These are phyloP conservation scores for Calameuta idolon DNA, from an alignment of 2,888 invertebrate species.

Conservation along the genomic window DNA sequence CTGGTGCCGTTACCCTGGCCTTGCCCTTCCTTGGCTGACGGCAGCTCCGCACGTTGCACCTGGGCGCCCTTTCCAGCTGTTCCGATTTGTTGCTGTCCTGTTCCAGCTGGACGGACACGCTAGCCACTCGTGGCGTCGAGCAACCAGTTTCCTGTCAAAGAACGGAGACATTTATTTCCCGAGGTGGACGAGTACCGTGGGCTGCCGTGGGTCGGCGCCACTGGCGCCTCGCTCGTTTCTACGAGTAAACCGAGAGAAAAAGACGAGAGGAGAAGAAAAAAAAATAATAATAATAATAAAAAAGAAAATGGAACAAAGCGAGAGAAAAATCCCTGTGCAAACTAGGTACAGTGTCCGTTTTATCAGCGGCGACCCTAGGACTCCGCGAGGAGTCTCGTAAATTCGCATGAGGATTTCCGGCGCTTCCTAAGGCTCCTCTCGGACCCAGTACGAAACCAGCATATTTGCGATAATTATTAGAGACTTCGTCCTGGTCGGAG, in stretches of 20 bases:
- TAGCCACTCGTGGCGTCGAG: conserved; percentile 58
- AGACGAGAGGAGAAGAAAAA: background rate
- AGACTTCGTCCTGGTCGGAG: background rate
- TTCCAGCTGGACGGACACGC: conserved; percentile 61
- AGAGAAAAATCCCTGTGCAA: background rate
- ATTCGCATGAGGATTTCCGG: background rate
- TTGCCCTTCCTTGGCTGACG: conserved; percentile 52
- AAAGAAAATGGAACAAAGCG: background rate
- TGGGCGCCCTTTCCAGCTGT: conserved; percentile 55
- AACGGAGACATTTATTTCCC: conserved; percentile 25
- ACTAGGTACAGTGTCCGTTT: background rate
- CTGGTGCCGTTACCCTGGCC: conserved; percentile 55
- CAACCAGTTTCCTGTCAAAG: conserved; percentile 56
- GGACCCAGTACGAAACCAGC: background rate
- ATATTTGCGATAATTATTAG: background rate
- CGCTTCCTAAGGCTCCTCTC: background rate
- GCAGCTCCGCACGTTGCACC: conserved; percentile 57
- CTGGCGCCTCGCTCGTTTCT: background rate
- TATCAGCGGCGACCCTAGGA: background rate
- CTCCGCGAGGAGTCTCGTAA: background rate
- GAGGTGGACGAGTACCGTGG: background rate
- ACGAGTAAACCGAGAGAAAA: background rate
- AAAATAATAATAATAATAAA: background rate
- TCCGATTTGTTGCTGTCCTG: conserved; percentile 65
- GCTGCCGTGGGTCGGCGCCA: background rate